These are phyloP conservation scores for Alcedo atthis DNA, from an alignment of 2,797 vertebrate species.

Conservation along the genomic window DNA sequence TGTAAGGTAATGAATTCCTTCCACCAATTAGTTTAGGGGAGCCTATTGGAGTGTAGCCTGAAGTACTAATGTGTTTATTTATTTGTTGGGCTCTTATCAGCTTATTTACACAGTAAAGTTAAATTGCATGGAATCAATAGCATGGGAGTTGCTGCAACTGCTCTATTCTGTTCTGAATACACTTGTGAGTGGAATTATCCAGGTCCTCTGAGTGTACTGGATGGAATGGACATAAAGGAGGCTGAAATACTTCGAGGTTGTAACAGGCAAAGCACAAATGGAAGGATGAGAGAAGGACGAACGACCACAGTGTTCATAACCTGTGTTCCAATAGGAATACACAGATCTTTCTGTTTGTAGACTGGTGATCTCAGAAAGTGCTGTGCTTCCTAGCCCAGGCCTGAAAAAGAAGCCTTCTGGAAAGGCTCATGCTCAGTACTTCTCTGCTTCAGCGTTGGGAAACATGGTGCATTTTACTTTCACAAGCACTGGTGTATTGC, in stretches of 20 bases:
- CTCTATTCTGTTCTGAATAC: not conserved
- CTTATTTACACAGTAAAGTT: not conserved
- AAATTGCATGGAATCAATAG: not conserved
- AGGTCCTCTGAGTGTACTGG: not conserved
- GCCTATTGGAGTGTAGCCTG: not conserved
- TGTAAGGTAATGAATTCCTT: not conserved
- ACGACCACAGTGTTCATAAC: not conserved
- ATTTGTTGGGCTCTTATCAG: not conserved
- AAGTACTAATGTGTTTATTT: not conserved
- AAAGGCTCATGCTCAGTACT: not conserved
- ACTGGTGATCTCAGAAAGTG: not conserved
- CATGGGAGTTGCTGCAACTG: not conserved
- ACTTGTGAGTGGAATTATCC: not conserved
- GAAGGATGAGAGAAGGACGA: not conserved
- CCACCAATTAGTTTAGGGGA: not conserved
- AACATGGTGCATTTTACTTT: not conserved
- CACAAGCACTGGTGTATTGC: fast-evolving
- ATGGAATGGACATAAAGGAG: not conserved
- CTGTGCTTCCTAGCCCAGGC: not conserved
- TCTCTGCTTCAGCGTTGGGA: not conserved
- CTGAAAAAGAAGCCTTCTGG: not conserved
- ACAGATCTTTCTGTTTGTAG: not conserved
- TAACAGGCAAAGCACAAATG: not conserved
- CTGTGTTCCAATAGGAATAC: not conserved
- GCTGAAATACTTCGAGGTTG: not conserved